Evolutionary conservation across 2,797 vertebrate species (phyloP).

Genomic region (Alfaro cultratus): DNA sequence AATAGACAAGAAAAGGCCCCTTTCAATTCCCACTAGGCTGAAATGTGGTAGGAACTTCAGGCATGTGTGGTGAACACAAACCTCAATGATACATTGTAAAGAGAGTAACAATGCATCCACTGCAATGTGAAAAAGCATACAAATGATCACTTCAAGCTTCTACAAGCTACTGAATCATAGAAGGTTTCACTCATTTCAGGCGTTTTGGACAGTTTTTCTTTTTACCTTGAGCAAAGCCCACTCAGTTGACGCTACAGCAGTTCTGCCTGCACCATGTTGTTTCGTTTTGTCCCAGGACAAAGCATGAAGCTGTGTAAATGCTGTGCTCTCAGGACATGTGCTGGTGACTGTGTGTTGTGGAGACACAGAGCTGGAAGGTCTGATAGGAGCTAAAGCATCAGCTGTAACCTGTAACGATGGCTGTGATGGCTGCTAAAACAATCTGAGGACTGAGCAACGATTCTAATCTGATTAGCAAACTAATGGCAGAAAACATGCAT

Average conservation of each 20-base stretch:
- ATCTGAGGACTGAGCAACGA: slow-evolving; percentile 17
- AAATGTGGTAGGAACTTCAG: not conserved
- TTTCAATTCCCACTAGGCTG: not conserved
- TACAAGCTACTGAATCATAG: not conserved
- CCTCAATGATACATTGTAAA: not conserved
- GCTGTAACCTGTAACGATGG: slow-evolving; percentile 72
- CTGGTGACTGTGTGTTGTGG: slow-evolving; percentile 18
- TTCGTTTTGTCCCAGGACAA: slow-evolving; percentile 71
- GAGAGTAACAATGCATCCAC: not conserved
- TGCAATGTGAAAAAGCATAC: not conserved
- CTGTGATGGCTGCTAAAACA: slow-evolving; percentile 41
- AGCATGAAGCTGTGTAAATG: slow-evolving; percentile 62
- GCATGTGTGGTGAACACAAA: not conserved
- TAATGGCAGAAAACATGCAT: not conserved
- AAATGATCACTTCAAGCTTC: not conserved
- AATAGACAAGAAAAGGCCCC: not conserved
- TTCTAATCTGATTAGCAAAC: slow-evolving; percentile 45
- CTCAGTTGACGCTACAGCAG: slow-evolving; percentile 19
- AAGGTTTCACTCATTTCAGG: not conserved
- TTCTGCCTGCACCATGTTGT: slow-evolving; percentile 29
- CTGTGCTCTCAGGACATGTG: slow-evolving; percentile 56
- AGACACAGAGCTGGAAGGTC: slow-evolving; percentile 61
- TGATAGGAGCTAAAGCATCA: slow-evolving; percentile 73
- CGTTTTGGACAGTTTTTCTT: not conserved
- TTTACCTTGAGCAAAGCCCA: slow-evolving; percentile 21